Conservation (phyloP, 2,113 vertebrate species). For the Phaethornis superciliosus region DNA sequence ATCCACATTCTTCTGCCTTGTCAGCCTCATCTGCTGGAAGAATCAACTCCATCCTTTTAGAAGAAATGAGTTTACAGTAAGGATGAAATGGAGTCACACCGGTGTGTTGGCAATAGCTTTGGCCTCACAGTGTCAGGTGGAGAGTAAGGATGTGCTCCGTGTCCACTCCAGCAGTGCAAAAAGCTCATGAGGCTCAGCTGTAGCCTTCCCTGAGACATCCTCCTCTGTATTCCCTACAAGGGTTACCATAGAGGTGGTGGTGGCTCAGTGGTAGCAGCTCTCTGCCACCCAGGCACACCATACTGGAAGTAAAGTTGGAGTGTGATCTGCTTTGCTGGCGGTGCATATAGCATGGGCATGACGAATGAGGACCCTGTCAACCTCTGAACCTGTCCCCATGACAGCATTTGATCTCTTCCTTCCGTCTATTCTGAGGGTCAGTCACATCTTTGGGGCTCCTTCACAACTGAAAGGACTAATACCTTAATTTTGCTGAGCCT, state of each 20-base stretch:
- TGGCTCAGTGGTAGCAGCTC: not conserved
- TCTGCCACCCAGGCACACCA: no score
- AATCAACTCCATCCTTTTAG: not conserved
- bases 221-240: not conserved
- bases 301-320: not conserved
- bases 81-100: not conserved
- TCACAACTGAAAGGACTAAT: not conserved
- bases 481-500: not conserved
- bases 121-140: not conserved
- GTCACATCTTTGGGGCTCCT: not conserved
- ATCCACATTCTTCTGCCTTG: not conserved
- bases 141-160: not conserved
- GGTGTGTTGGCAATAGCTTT: not conserved
- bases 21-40: not conserved
- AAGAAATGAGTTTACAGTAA: not conserved
- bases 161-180: not conserved
- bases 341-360: accelerated
- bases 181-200: accelerated
- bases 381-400: not conserved
- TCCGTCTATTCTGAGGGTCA: not conserved
- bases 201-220: not conserved
- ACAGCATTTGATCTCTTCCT: not conserved
- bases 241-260: not conserved
- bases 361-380: accelerated
- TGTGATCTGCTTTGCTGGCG: not conserved